Evolutionary conservation across 2,797 vertebrate genomes (phyloP), one percentile per base, ranked within the genome.

Genomic region (Oryzias sinensis): DNA sequence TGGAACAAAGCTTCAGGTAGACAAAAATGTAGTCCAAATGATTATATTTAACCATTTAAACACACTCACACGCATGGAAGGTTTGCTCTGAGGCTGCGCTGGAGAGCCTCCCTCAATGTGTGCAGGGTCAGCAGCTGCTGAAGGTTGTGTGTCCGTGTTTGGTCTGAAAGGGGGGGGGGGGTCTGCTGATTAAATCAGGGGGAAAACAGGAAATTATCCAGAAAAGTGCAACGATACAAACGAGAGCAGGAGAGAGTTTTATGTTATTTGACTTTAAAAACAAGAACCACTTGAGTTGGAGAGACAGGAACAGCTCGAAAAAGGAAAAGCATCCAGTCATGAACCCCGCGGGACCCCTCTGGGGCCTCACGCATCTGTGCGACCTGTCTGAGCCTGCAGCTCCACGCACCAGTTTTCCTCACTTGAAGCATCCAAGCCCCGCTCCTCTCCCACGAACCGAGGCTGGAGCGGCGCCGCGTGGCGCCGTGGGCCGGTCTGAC

Each of bases 1-100:
- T 51, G 33, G 68, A 84, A 74, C 72, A 72, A 80, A 81, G 56
- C 69, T 80, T 72, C 70, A 62, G 73, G 74, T 47, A 58, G 62
- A 72, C 53, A 55, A 45, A 65, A 72, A 54, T 68, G 61, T 51
- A 51, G 54, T 70, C 65, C 59, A 20, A 46, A 37, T 62, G 40
- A 62, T 65, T 55, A 41, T 68, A 72, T 56, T 62, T 40, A 43
- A 57, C 41, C 24, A 45, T 67, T 62, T 57, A 5, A 52, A 60
- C 48, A 54, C 67, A 49, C 41, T 62, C 49, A 72, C 40, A 47
- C 43, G 55, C 40, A 59, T 45, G 59, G 56, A 72, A 46, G 46
- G 27, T 69, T 66, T 65, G 42, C 62, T 64, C 47, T 41, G 24
- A 50, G 65, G 50, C 43, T 57, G 60, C 25, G 29, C 33, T 11